Evolutionary conservation across 2,797 vertebrate genomes (phyloP), one percentile per base, ranked within the genome.

Genomic region (Channa striata): DNA sequence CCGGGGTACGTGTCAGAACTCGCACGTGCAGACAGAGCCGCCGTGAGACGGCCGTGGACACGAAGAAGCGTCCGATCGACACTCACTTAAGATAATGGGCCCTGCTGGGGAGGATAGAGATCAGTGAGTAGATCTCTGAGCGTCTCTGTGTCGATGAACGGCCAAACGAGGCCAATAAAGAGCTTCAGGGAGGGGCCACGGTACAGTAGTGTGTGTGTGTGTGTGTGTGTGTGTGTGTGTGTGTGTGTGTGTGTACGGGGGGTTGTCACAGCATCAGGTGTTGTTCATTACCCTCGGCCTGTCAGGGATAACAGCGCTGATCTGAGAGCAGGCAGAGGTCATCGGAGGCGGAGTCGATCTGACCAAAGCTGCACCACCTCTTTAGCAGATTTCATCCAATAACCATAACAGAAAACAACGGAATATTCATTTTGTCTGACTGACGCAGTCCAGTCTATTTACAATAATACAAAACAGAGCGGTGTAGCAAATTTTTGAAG

Each of bases 21-120:
- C 39, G 40, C 5, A 57, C 10, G 19, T 59, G 60, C 25, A 43
- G 54, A 57, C 11, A 30, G 58, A 4, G 30, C 53, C 1, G 46
- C 72, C 58, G 14, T 12, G 11, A 57, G 61, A 59, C 2, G 44
- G 47, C 68, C 72, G 68, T 69, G 70, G 40, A 70, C 66, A 58
- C 42, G 53, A 46, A 69, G 62, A 68, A 62, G 60, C 75, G 43
- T 59, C 81, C 66, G 42, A 77, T 87, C 44, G 56, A 78, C 82
- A 23, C 76, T 72, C 77, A 73, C 74, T 78, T 80, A 75, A 66
- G 72, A 80, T 86, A 86, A 89, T 78, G 63, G 72, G 68, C 21
- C 67, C 69, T 75, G 69, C 59, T 75, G 70, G 57, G 76, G 65
- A 47, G 52, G 53, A 37, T 67, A 83, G 65, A 62, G 70, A 83